Conservation (phyloP, 2,113 vertebrate genomes). For the Rousettus leschenaultii region DNA sequence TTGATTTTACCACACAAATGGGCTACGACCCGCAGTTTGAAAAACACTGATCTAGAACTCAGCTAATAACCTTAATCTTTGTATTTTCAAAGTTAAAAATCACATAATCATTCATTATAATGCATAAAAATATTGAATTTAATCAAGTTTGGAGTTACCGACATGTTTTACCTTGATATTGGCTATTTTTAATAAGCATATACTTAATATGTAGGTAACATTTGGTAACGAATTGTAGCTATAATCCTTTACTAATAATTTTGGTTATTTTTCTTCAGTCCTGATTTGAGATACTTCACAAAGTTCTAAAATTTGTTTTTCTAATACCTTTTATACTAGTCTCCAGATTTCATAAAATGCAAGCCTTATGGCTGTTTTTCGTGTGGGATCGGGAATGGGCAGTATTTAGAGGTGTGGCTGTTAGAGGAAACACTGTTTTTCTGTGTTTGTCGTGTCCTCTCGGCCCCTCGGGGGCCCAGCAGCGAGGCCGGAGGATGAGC, state of each 20-base stretch:
- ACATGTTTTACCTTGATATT: slow-evolving; percentile 23
- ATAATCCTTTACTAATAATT: background rate
- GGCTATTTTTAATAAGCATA: slow-evolving; percentile 7
- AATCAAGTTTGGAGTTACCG: background rate
- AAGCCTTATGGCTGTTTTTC: background rate
- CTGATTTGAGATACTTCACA: slow-evolving; percentile 12
- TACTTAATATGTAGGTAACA: background rate
- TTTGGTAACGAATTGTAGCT: background rate
- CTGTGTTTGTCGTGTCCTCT: background rate
- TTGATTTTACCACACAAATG: background rate
- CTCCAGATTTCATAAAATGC: background rate
- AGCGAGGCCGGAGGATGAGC: background rate
- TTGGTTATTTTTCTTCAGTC: background rate
- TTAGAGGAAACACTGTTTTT: background rate
- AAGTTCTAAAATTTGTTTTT: slow-evolving; percentile 20
- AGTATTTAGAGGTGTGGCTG: background rate
- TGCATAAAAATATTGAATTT: background rate
- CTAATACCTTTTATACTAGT: background rate
- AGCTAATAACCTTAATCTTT: background rate
- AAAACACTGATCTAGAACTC: background rate
- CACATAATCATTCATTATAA: background rate
- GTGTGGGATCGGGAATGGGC: background rate
- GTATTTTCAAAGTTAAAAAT: slow-evolving; percentile 5
- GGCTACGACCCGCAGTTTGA: background rate
- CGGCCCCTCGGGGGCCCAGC: background rate